A percentile compares a stretch with the other conserved stretches of the same genome.
phyloP scores from a whole-genome alignment of 2,888 invertebrate species.

The Spilosoma lubricipeda region DNA sequence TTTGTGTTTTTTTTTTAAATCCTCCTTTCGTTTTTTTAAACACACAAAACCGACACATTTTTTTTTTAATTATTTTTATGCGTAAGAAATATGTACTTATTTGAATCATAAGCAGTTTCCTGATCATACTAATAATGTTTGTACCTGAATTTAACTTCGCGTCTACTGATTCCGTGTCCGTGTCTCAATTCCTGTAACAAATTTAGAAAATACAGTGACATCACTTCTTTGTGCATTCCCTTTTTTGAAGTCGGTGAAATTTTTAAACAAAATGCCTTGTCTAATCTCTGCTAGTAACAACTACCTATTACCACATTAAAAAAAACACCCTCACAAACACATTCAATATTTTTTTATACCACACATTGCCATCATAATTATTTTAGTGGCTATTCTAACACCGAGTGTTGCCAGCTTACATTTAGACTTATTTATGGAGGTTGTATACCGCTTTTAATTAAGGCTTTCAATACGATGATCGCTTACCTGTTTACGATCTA shows the following conservation, averaged over 20 bases:
- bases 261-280: neutral
- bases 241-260: neutral
- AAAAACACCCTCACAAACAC: constrained; percentile 14
- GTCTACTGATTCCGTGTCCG: too few species aligned
- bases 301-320: neutral
- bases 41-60: neutral
- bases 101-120: too few species aligned
- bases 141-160: too few species aligned
- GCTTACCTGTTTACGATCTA: constrained; percentile 56
- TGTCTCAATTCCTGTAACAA: too few species aligned
- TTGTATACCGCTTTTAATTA: constrained; percentile 84
- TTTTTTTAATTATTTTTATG: neutral
- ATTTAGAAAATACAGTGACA: too few species aligned
- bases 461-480: constrained; percentile 77
- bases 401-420: constrained; percentile 48
- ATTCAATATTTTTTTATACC: constrained; percentile 19
- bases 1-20: too few species aligned
- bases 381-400: constrained; percentile 53
- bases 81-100: neutral
- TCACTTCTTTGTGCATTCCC: neutral
- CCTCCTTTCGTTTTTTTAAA: too few species aligned
- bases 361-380: constrained; percentile 33
- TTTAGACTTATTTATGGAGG: constrained; percentile 78
- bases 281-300: neutral
- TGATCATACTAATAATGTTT: too few species aligned